Conservation (phyloP, 2,113 vertebrate species). For the Zosterops hypoxanthus region DNA sequence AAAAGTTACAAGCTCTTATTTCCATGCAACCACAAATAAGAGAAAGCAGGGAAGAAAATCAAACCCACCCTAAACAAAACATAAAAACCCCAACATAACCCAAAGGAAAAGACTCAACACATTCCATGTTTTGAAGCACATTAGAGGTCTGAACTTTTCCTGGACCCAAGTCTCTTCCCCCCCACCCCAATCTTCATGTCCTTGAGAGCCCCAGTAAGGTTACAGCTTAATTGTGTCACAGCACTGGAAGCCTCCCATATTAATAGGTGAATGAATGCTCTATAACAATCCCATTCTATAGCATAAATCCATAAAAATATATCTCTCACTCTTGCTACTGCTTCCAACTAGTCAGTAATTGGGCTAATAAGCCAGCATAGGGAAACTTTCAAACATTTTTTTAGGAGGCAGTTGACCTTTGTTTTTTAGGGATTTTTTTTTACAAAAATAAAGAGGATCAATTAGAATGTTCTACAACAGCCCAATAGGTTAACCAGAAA, state of each 20-base stretch:
- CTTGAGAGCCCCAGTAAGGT: not conserved
- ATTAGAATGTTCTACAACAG: not conserved
- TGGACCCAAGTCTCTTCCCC: slow-evolving; percentile 45
- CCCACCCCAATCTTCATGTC: not conserved
- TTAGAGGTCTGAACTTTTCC: not conserved
- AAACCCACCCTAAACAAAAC: not conserved
- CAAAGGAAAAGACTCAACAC: not conserved
- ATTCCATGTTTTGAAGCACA: not conserved
- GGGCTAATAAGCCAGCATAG: not conserved
- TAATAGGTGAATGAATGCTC: not conserved
- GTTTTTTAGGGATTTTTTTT: slow-evolving; percentile 2
- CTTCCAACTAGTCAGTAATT: slow-evolving; percentile 22
- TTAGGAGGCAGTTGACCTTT: not conserved
- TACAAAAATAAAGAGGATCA: slow-evolving; percentile 48
- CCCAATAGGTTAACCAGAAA: not conserved
- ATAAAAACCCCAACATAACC: not conserved
- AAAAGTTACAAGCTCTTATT: not conserved
- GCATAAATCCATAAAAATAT: slow-evolving; percentile 57
- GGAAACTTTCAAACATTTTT: not conserved
- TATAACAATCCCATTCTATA: not conserved
- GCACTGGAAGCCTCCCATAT: not conserved
- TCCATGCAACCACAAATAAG: not conserved
- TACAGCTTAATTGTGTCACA: not conserved
- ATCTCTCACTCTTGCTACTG: not conserved
- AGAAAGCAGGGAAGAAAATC: not conserved